Base-by-base conservation (phyloP, 2,888 invertebrate genomes). In the Sicus ferrugineus region DNA sequence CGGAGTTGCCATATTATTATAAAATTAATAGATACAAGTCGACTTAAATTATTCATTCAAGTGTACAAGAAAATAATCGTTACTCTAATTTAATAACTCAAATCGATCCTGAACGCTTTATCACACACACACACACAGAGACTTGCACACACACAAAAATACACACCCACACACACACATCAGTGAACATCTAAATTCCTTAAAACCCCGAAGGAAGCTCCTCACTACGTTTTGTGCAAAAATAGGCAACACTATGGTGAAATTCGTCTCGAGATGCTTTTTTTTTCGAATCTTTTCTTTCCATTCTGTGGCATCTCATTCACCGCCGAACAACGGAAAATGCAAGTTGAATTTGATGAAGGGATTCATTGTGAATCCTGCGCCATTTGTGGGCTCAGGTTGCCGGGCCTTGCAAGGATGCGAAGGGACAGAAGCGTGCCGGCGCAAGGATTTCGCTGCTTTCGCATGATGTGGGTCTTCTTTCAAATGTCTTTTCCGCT, bases 241-340 rank as follows among this genome's bases (percentile, higher is more conserved):
- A 42, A n/a, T 42, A 42, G 42, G 42, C 42, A 42, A 42, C 16
- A 42, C 42, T 42, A n/a, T 42, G 14, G n/a, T 42, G 42, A 16
- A 42, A 42, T 42, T 42, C n/a, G n/a, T 42, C n/a, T 42, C n/a
- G 16, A 42, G 42, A 1, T 42, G 14, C 42, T 16, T 16, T 42
- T 42, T 34, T 34, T 9, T 34, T 34, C 34, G 34, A 7, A 14
- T 34, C 34, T 34, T 34, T 34, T 14, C 14, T 42, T 42, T 42
- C 30, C 6, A 34, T 56, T 56, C 34, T 21, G 21, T 9, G 52
- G 65, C 50, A 16, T 14, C 28, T 26, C n/a, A 28, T 28, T 31
- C 14, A n/a, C 26, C 14, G n/a, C 28, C 26, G 31, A 46, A 19
- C 66, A 67, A 67, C 66, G 42, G 42, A 42, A 42, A 42, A 42